Conservation (phyloP, 2,888 invertebrate species). For the Orgyia antiqua region DNA sequence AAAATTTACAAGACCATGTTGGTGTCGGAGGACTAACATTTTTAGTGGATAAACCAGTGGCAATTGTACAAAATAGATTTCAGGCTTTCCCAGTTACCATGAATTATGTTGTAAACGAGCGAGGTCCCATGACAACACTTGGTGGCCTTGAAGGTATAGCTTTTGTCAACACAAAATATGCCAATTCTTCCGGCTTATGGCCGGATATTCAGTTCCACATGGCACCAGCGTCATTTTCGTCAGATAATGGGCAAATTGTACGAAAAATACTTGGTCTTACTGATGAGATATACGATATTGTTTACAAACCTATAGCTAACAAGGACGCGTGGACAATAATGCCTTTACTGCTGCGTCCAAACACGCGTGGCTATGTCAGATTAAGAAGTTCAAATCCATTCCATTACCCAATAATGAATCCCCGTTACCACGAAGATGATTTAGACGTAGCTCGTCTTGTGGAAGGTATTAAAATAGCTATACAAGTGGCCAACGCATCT, state of each 20-base stretch:
- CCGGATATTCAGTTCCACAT: slow-evolving; percentile 96
- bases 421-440: slow-evolving; percentile 93
- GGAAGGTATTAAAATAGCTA: slow-evolving; percentile 88
- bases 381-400: slow-evolving; percentile 90
- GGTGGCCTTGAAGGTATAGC: slow-evolving; percentile 93
- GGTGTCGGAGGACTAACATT: slow-evolving; percentile 91
- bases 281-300: slow-evolving; percentile 87
- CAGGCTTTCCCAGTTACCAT: slow-evolving; percentile 88
- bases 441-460: slow-evolving; percentile 88
- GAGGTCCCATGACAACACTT: slow-evolving; percentile 91
- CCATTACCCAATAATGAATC: slow-evolving; percentile 91
- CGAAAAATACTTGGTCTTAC: slow-evolving; percentile 88
- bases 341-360: slow-evolving; percentile 88
- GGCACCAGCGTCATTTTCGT: slow-evolving; percentile 92
- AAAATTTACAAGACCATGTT: slow-evolving; percentile 93
- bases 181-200: slow-evolving; percentile 86
- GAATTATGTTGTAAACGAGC: slow-evolving; percentile 86
- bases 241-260: slow-evolving; percentile 86
- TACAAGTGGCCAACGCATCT: slow-evolving; percentile 84
- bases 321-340: slow-evolving; percentile 90
- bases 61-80: slow-evolving; percentile 88
- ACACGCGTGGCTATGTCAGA: slow-evolving; percentile 86
- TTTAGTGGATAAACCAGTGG: slow-evolving; percentile 88
- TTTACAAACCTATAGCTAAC: slow-evolving; percentile 88
- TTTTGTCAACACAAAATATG: slow-evolving; percentile 91